Conservation (phyloP, 2,113 vertebrate species). For the Callithrix jacchus region DNA sequence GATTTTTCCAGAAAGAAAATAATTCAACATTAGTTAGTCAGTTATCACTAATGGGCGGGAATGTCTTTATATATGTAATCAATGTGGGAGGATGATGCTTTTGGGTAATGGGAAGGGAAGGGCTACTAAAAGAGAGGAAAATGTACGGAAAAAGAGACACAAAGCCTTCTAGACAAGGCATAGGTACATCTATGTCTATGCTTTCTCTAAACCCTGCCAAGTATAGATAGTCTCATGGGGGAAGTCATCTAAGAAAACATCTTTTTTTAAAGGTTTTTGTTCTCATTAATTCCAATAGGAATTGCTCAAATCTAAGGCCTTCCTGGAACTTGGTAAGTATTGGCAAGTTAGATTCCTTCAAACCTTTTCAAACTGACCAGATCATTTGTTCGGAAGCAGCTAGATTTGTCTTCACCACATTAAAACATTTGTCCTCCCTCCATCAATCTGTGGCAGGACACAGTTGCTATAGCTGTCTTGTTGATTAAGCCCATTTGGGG, state of each 20-base stretch:
- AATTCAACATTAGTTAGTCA: background rate
- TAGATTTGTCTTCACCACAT: slow-evolving; percentile 67
- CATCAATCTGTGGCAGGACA: slow-evolving; percentile 52
- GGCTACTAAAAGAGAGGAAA: background rate
- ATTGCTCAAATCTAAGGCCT: slow-evolving; percentile 15
- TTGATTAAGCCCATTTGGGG: slow-evolving; percentile 41
- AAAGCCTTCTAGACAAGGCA: background rate
- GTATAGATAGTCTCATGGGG: background rate
- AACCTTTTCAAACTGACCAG: background rate
- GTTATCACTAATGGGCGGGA: background rate
- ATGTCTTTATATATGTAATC: background rate
- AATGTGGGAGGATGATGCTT: background rate
- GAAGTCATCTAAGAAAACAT: slow-evolving; percentile 50
- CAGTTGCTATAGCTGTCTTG: slow-evolving; percentile 62
- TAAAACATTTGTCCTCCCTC: slow-evolving; percentile 59
- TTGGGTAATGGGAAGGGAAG: background rate
- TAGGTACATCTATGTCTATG: background rate
- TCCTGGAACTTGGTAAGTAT: slow-evolving; percentile 29
- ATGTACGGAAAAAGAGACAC: background rate
- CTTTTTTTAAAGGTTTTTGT: background rate
- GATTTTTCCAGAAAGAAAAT: background rate
- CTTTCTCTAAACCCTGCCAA: background rate
- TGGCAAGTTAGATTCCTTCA: slow-evolving; percentile 43
- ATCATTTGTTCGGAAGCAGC: slow-evolving; percentile 20
- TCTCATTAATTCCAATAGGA: slow-evolving; percentile 13